These are phyloP conservation scores for Clarias fuscus DNA, from an alignment of 2,797 vertebrate genomes.

Conservation along the genomic window DNA sequence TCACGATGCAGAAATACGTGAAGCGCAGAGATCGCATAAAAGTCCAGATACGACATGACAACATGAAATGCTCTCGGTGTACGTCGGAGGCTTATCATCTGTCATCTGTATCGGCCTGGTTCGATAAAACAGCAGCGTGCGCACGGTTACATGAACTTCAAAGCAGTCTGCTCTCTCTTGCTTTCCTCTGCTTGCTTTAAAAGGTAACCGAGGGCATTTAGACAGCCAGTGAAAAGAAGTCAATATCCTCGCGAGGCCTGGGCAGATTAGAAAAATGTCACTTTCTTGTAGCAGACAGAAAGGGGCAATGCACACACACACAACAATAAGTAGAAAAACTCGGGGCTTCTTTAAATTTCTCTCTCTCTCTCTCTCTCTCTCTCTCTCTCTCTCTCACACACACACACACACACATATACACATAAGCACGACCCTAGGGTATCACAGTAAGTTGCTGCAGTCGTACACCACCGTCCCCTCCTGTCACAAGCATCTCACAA, in stretches of 20 bases:
- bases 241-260: constrained; percentile 62
- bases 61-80: constrained; percentile 25
- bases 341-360: constrained; percentile 8
- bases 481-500: constrained; percentile 57
- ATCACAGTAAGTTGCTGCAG: constrained; percentile 41
- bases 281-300: constrained; percentile 53
- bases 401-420: constrained; percentile 34
- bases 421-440: constrained; percentile 37
- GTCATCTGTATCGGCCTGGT: constrained; percentile 32
- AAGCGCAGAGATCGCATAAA: background rate
- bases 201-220: constrained; percentile 53
- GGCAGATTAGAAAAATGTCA: constrained; percentile 67
- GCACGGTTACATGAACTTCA: constrained; percentile 52
- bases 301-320: constrained; percentile 45
- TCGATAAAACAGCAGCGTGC: constrained; percentile 27
- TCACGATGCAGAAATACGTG: background rate
- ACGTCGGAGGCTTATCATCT: constrained; percentile 34
- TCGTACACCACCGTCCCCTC: constrained; percentile 29
- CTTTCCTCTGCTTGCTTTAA: constrained; percentile 43
- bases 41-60: background rate
- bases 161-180: constrained; percentile 24
- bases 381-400: constrained; percentile 11
- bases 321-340: constrained; percentile 44
- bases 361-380: background rate
- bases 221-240: constrained; percentile 58